These are phyloP conservation scores for Physocephala rufipes DNA, from an alignment of 2,888 invertebrate genomes.

Conservation along the genomic window DNA sequence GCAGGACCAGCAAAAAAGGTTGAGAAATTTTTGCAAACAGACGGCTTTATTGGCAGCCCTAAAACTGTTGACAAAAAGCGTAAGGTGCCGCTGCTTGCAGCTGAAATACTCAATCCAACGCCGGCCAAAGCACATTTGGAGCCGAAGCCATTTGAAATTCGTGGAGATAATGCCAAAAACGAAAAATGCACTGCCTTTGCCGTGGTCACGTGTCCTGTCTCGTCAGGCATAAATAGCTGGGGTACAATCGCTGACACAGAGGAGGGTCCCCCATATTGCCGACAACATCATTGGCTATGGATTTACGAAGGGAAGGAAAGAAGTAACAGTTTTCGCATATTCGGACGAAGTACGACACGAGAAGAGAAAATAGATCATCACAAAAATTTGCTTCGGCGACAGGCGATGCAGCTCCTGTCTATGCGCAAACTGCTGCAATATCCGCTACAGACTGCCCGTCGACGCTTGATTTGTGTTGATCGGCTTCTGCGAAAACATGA, in stretches of 20 bases:
- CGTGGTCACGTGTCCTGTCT: constrained; percentile 16
- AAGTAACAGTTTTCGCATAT: constrained; percentile 7
- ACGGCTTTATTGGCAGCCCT: constrained; percentile 10
- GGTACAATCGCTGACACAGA: constrained; percentile 43
- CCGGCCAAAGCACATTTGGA: neutral
- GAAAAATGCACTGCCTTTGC: constrained; percentile 39
- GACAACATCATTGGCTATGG: constrained; percentile 60
- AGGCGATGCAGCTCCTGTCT: constrained; percentile 61
- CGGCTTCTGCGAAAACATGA: constrained; percentile 59
- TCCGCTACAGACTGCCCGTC: constrained; percentile 55
- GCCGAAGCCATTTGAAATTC: neutral
- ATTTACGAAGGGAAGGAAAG: constrained; percentile 41
- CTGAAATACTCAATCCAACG: neutral
- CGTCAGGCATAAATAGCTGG: constrained; percentile 35
- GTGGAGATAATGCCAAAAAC: constrained; percentile 11
- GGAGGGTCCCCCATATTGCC: constrained; percentile 52
- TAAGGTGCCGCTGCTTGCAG: constrained; percentile 15
- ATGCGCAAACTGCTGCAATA: constrained; percentile 58
- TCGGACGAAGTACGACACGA: constrained; percentile 50
- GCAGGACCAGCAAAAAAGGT: constrained; percentile 4
- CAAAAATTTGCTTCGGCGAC: constrained; percentile 58
- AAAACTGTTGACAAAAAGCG: constrained; percentile 20
- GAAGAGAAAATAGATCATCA: constrained; percentile 63
- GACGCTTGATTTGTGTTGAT: constrained; percentile 60
- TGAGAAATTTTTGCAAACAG: constrained; percentile 21